Evolutionary conservation across 2,888 invertebrate genomes (phyloP), one percentile per base, ranked within the genome.

Genomic region (Caenorhabditis sp.): DNA sequence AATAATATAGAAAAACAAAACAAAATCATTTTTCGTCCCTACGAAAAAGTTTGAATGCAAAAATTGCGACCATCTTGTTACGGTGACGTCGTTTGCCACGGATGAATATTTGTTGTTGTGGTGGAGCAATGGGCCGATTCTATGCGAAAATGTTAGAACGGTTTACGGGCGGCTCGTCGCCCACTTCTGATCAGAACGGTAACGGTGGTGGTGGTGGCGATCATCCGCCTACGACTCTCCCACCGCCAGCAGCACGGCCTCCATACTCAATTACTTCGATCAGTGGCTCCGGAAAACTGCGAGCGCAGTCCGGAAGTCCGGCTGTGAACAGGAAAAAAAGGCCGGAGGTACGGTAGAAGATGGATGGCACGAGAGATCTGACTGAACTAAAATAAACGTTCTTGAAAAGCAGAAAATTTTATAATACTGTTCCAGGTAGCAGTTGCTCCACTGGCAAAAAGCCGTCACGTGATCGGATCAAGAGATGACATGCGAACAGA

Each of bases 361-460:
- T 35, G 7, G 26, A 37, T 24, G 45, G 32, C 8, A 5, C n/a
- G 30, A 45, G 27, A 13, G 9, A 37, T 52, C 17, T 35, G 13
- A 13, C 13, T 1, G 15, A 32, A 45, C 24, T 22, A 56, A 26
- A 9, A 5, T 17, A 35, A 17, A 45, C 15, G 1, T 30, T 24
- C 20, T n/a, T 55, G 24, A 37, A 17, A n/a, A n/a, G n/a, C n/a
- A n/a, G n/a, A n/a, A n/a, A n/a, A n/a, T n/a, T n/a, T n/a, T n/a
- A n/a, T 15, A 48, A 22, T 17, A 35, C 37, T 41, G 24, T 74
- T 80, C 17, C 75, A 81, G 81, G 43, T 79, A 24, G 81, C 81
- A 17, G 81, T 81, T 24, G 81, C 81, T 45, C 81, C 81, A 7
- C 43, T 76, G 53, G 62, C 73, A 22, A 77, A 77, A 62, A 61